Evolutionary conservation across 30 jellyfish, hydroid and myxozoan species (phyloP), one percentile per base, ranked within the genome.

Genomic region (Cassiopea xamachana): DNA sequence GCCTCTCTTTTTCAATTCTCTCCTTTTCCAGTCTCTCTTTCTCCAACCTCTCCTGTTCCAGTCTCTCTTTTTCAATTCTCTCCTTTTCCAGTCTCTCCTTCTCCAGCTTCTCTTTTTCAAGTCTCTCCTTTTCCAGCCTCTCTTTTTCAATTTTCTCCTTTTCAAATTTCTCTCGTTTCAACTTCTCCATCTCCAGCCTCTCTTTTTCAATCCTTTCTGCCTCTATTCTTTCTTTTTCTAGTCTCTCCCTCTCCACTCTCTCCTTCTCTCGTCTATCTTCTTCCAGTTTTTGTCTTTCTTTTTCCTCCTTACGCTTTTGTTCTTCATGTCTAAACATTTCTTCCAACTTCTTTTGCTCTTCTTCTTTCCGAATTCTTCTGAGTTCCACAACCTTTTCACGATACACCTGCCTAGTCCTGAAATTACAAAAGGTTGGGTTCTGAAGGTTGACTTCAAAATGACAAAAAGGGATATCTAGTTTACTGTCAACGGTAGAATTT

Each of bases 311-410:
- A 27, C 81, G 47, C 58, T 60, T 82, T 75, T 44, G 48, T 75
- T 62, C 83, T 43, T 64, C 74, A 64, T 16, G 39, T 64, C 15
- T 64, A n/a, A 43, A 51, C 69, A 69, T 48, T 46, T 82, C 72
- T 50, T 82, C 95, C 68, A 70, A 84, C 69, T 55, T 88, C 44
- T 68, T 81, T 49, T 70, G 86, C 86, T 88, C 90, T 48, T 1
- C 13, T 61, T 64, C 55, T 67, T 50, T 49, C 45, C 95, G 81
- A 1, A n/a, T 3, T 17, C 70, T 48, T 79, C 72, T 89, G 71
- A 89, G 75, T 1, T 50, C 60, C 59, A 51, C 48, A 3, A 86
- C 61, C 47, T 75, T 47, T 60, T 87, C 73, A 15, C 89, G 62
- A 75, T 74, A 86, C 80, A 1, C 46, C 75, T 4, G 75, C 71